Evolutionary conservation across 1,140 invertebrate species (phyloP).

Genomic region (Glomeris maerens): DNA sequence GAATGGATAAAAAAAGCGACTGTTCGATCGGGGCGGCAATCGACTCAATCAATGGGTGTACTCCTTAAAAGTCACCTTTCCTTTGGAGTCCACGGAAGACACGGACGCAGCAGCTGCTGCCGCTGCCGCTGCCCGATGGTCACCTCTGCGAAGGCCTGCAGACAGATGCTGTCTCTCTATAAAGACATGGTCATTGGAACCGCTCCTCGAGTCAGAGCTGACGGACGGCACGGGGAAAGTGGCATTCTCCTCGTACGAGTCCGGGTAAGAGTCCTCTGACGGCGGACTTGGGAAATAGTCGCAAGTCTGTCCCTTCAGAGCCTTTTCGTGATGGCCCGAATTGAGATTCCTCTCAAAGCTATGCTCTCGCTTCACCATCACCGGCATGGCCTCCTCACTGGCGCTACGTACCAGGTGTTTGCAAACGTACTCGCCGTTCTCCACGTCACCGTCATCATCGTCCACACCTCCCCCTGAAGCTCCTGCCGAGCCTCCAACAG

Average conservation of each 20-base stretch:
- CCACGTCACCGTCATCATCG: constrained; percentile 55
- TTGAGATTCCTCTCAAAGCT: constrained; percentile 18
- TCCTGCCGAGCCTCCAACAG: constrained; percentile 16
- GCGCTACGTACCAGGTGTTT: constrained; percentile 79
- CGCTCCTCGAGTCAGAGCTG: constrained; percentile 8
- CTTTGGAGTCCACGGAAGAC: constrained; percentile 6
- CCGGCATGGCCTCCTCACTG: constrained; percentile 65
- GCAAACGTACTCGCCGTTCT: constrained; percentile 59
- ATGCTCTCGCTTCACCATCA: constrained; percentile 29
- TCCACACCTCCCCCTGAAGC: constrained; percentile 17
- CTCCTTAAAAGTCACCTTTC: constrained; percentile 13
- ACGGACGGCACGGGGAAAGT: constrained; percentile 13
- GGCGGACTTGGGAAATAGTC: constrained; percentile 21
- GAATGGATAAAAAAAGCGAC: not conserved
- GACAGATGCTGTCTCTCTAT: not conserved
- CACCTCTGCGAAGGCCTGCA: not conserved
- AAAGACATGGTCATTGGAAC: constrained; percentile 10
- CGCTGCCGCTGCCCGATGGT: not conserved
- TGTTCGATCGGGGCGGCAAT: not conserved
- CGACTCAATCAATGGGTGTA: constrained; percentile 7
- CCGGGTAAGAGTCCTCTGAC: constrained; percentile 19
- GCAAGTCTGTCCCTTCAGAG: constrained; percentile 18
- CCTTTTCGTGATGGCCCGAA: constrained; percentile 16
- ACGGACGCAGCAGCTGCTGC: too few relatives aligned
- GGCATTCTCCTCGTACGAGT: constrained; percentile 19